Base-by-base conservation (phyloP, 2,888 invertebrate species). In the Clusia tigrina region DNA sequence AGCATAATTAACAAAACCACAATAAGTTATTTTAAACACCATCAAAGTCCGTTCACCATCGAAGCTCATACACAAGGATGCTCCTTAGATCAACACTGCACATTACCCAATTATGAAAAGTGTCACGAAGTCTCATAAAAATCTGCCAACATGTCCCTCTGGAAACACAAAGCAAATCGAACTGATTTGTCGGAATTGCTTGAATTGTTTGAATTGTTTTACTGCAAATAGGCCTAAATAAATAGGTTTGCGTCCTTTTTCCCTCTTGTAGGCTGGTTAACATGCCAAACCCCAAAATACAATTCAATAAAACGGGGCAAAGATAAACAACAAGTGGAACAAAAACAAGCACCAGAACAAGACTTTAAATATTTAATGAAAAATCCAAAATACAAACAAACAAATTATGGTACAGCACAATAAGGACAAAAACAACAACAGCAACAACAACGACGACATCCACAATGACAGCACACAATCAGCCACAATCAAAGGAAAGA, bases 291-390 rank as follows among this genome's bases (percentile, higher is more conserved):
- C 25, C 32, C 32, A 15, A 37, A 37, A 37, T 18, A 15, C 22
- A 38, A 55, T 55, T 55, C 55, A 55, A 55, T 55, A 55, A 55
- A 55, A 38, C 22, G 18, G 18, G 1, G 17, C 42, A 57, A 56
- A 62, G 62, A 56, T 52, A 62, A 56, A 62, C 56, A 62, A 62
- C 51, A 54, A 37, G 38, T 15, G 18, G 10, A 22, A 2, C 18
- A 58, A 62, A 62, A 58, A 57, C 57, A 62, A 62, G 58, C 57
- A 62, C 53, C n/a, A n/a, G 32, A 32, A 42, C 42, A 48, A 48
- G 54, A 57, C 54, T 62, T 62, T 62, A 62, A 62, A 62, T 62
- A 62, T 54, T 62, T 58, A 62, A 62, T 58, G 62, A 62, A 62
- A 62, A 62, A 57, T 42, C 62, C 53, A 55, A 26, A 46, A 58